phyloP scores from a whole-genome alignment of 2,113 vertebrate genomes.

The Morone chrysops region DNA sequence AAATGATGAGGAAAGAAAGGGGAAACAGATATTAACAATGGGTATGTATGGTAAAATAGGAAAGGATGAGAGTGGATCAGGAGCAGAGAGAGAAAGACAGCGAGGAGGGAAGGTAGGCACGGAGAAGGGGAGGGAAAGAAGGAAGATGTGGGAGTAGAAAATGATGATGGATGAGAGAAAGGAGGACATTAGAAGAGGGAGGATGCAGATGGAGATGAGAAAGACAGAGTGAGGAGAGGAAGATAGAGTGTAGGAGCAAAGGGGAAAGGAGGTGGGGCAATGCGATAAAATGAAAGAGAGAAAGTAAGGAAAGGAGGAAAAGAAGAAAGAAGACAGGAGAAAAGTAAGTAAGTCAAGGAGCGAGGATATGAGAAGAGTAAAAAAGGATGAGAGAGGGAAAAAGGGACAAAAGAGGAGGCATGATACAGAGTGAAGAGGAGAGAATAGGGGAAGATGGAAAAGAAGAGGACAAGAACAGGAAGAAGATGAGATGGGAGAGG shows the following conservation, averaged over 20 bases:
- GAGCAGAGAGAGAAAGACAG: background rate
- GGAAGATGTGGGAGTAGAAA: too few species aligned
- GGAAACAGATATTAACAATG: too few species aligned
- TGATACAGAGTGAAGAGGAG: accelerated
- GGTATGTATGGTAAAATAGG: too few species aligned
- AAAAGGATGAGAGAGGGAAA: background rate
- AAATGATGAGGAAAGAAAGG: background rate
- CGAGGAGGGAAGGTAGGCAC: too few species aligned
- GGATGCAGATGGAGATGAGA: conserved; percentile 1
- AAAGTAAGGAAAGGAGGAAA: background rate
- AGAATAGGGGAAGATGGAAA: background rate
- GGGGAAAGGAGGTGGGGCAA: too few species aligned
- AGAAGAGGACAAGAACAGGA: background rate
- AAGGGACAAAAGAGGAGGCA: background rate
- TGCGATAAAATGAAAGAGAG: background rate
- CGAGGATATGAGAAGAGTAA: too few species aligned
- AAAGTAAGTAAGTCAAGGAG: too few species aligned
- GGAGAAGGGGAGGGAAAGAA: background rate
- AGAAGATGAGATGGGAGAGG: background rate
- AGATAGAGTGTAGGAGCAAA: background rate
- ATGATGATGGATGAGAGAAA: background rate
- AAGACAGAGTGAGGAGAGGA: background rate
- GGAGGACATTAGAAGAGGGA: background rate
- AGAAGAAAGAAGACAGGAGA: background rate
- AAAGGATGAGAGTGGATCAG: background rate